Evolutionary conservation across 2,888 invertebrate genomes (phyloP).

Genomic region (Choristoneura rosaceana): DNA sequence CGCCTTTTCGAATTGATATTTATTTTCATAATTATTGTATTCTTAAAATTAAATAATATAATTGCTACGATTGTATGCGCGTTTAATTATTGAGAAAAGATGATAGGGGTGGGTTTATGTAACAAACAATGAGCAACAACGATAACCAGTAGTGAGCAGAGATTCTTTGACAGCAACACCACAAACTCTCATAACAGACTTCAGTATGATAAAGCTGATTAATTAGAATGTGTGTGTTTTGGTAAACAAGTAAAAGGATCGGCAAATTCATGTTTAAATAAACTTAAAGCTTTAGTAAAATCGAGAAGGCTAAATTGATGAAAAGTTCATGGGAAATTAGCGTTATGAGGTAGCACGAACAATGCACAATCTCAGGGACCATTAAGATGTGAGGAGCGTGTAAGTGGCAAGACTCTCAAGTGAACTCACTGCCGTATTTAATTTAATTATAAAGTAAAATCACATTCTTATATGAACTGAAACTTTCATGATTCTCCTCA

Average conservation of each 20-base stretch:
- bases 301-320: neutral
- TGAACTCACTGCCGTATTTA: neutral
- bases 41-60: conserved; percentile 29
- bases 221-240: conserved; percentile 46
- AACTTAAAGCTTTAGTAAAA: neutral
- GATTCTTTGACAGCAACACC: conserved; percentile 59
- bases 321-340: conserved; percentile 27
- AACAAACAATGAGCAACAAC: conserved; percentile 38
- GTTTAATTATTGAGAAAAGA: conserved; percentile 48
- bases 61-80: conserved; percentile 28
- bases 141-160: conserved; percentile 66
- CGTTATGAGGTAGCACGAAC: conserved; percentile 52
- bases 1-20: conserved; percentile 10
- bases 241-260: conserved; percentile 27
- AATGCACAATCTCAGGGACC: conserved; percentile 53
- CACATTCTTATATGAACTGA: neutral
- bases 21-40: conserved; percentile 6
- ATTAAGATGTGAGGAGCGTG: conserved; percentile 58
- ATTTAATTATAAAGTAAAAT: neutral
- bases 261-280: conserved; percentile 4
- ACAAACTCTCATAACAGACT: conserved; percentile 16
- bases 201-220: conserved; percentile 19
- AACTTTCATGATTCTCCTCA: conserved; percentile 53
- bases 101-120: conserved; percentile 81
- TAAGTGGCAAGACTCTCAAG: neutral